Base-by-base conservation (phyloP, 2,797 vertebrate genomes). In the Thalassophryne amazonica region DNA sequence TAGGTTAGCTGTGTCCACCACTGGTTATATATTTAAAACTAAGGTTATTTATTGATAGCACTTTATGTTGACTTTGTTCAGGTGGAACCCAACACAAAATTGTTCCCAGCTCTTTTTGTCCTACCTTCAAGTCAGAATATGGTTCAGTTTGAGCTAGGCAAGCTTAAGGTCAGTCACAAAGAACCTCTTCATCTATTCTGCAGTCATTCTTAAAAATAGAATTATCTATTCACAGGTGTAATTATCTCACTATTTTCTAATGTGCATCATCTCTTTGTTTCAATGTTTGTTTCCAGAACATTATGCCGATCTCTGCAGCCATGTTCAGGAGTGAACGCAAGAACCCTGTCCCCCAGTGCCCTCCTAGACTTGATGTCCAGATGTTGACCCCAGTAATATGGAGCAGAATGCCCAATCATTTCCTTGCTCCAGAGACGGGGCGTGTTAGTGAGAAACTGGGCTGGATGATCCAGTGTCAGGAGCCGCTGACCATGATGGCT, bases 11-110 rank as follows among this genome's bases (percentile, higher is more conserved):
- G n/a, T n/a, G n/a, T n/a, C n/a, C n/a, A n/a, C n/a, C n/a, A n/a
- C n/a, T n/a, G n/a, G n/a, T n/a, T n/a, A n/a, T n/a, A n/a, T n/a
- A n/a, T 19, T 6, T 11, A 19, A 35, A 20, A 20, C 10, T 11
- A 35, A 3, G 15, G 12, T 1, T 4, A 4, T 38, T 34, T 38
- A 43, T 34, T 23, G 19, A 22, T 60, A 29, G 3, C 1, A 37
- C 10, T 5, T 9, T 7, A 0, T 61, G 11, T 36, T 18, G 4
- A 14, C 47, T 35, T 52, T 2, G 68, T 76, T 47, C 65, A 98
- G 95, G 95, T 97, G 86, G 95, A 96, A 61, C 94, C 95, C 33
- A 93, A 93, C 85, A 97, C 95, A 1, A 97, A 97, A 73, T 87
- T 98, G 7, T 98, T 97, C 63, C 95, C 94, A 2, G 95, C 94